Base-by-base conservation (phyloP, 2,888 invertebrate genomes). In the Dicycla oo region DNA sequence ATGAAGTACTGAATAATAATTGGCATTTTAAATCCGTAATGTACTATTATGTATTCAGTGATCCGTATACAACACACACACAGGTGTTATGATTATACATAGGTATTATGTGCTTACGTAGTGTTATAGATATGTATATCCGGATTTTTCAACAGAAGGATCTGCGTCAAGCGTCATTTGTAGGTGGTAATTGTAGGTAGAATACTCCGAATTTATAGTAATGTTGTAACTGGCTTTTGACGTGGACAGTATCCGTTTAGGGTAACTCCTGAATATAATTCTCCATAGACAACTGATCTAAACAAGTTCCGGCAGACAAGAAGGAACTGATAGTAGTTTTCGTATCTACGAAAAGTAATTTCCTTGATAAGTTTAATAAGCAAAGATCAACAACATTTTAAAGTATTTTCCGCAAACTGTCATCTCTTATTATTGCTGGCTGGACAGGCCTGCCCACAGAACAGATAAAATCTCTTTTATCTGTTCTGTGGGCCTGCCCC, bases 251-350 rank as follows among this genome's bases (percentile, higher is more conserved):
- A 26, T 34, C 30, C 15, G 10, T 30, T 26, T n/a, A 15, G 15
- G 11, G 13, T 38, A 51, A 11, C 61, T 71, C 54, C 49, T 26
- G 18, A 13, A 61, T 15, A 34, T 20, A 30, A 38, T 13, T 38
- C 49, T 45, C 40, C 13, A 8, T 11, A 49, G n/a, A 23, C 49
- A 61, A 30, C 34, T 54, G 2, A 11, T 61, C 15, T 23, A 26
- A 49, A 38, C 13, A 38, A 57, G 15, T 72, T 78, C 49, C 38
- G 38, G 49, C 56, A 57, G 23, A 1, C 15, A 73, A 11, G 49
- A 73, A 11, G 49, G 13, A 51, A 62, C 11, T 56, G 10, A 38
- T 78, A 34, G 23, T 4, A 58, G 58, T 56, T 47, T 40, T 43
- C 1, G 18, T 13, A 11, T 13, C 18, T 15, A 23, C 26, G 10